A percentile compares a stretch with the other conserved stretches of the same genome.
These are phyloP conservation scores for Archaeoteleia sp. DNA, from an alignment of 2,888 invertebrate genomes.

Conservation along the genomic window DNA sequence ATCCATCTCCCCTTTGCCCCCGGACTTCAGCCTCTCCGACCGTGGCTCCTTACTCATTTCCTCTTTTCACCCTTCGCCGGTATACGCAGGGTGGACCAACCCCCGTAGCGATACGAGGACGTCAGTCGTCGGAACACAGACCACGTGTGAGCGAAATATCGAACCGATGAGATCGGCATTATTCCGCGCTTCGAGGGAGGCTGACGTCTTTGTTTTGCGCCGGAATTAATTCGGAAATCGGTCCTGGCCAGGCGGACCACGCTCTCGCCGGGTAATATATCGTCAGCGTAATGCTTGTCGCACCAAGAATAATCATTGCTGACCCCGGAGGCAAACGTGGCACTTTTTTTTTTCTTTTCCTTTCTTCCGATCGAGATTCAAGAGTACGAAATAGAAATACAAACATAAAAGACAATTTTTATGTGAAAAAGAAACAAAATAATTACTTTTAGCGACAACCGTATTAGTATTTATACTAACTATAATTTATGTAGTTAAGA, in stretches of 20 bases:
- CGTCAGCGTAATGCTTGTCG: constrained; percentile 30
- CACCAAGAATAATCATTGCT: constrained; percentile 36
- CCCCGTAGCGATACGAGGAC: constrained; percentile 59
- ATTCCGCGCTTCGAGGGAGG: constrained; percentile 25
- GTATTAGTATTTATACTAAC: too few relatives aligned
- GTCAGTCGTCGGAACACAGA: constrained; percentile 53
- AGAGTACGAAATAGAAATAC: too few relatives aligned
- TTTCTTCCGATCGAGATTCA: too few relatives aligned
- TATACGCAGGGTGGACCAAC: constrained; percentile 44
- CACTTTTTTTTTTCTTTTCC: constrained; percentile 6
- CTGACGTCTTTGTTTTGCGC: constrained; percentile 56
- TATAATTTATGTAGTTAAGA: too few relatives aligned
- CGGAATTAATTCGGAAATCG: constrained; percentile 49
- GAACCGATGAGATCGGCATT: constrained; percentile 47
- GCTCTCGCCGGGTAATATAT: constrained; percentile 30
- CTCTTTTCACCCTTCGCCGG: constrained; percentile 55
- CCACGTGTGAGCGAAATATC: constrained; percentile 46
- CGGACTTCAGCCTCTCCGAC: constrained; percentile 51
- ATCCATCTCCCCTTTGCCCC: constrained; percentile 55
- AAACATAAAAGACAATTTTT: too few relatives aligned
- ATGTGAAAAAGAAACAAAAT: too few relatives aligned
- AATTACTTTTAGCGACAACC: too few relatives aligned
- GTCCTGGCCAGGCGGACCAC: constrained; percentile 15
- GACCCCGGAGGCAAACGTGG: constrained; percentile 41
- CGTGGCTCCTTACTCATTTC: constrained; percentile 53